These are phyloP conservation scores for Hybos culiciformis DNA, from an alignment of 2,888 invertebrate genomes.

Conservation along the genomic window DNA sequence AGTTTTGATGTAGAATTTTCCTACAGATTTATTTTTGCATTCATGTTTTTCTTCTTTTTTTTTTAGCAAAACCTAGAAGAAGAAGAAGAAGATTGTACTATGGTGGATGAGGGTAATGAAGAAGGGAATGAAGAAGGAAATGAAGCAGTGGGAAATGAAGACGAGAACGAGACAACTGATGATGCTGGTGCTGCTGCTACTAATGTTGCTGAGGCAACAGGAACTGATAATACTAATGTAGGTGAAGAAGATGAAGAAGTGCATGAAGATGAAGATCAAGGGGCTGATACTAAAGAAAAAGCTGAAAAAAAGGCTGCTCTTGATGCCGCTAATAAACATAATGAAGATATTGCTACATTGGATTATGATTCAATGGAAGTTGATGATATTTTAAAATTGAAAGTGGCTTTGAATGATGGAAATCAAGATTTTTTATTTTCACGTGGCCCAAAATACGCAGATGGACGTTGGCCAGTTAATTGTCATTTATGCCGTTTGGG, in stretches of 20 bases:
- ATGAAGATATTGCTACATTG: neutral
- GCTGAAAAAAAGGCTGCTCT: neutral
- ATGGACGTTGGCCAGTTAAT: slow-evolving; percentile 12
- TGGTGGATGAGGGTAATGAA: too few relatives aligned
- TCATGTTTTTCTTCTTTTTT: too few relatives aligned
- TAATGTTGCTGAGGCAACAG: too few relatives aligned
- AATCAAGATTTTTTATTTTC: slow-evolving; percentile 9
- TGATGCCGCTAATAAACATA: neutral
- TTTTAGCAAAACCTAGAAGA: too few relatives aligned
- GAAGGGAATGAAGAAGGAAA: too few relatives aligned
- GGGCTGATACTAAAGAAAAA: neutral
- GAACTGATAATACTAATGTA: neutral
- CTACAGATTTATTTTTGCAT: too few relatives aligned
- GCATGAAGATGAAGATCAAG: neutral
- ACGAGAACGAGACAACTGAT: too few relatives aligned
- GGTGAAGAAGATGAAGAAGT: neutral
- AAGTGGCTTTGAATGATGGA: slow-evolving; percentile 9
- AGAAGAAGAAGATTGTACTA: too few relatives aligned
- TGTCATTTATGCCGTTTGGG: slow-evolving; percentile 12
- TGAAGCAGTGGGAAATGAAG: too few relatives aligned
- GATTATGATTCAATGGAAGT: neutral
- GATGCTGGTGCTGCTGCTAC: too few relatives aligned
- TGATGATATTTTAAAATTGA: slow-evolving; percentile 6
- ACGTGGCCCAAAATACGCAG: slow-evolving; percentile 12
- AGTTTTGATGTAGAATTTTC: too few relatives aligned